phyloP scores from a whole-genome alignment of 2,888 invertebrate species.

The Ormyrus pomaceus region DNA sequence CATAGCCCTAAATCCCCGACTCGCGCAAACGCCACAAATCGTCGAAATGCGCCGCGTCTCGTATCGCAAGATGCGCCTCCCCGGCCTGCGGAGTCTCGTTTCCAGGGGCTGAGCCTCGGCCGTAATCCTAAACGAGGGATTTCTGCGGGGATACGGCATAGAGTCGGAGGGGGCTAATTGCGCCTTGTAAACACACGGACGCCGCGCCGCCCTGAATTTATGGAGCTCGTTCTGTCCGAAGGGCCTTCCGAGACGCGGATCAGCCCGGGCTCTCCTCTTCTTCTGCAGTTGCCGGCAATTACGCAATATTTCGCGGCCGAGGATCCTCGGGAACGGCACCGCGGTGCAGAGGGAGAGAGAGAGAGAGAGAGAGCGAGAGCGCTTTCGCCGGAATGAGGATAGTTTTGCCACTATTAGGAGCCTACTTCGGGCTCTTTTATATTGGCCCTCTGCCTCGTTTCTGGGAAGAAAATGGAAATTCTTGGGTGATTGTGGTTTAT shows the following conservation, averaged over 20 bases:
- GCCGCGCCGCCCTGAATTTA: slow-evolving; percentile 63
- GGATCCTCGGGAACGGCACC: not conserved
- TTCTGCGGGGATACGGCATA: slow-evolving; percentile 62
- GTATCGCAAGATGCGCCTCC: slow-evolving; percentile 29
- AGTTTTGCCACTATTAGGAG: slow-evolving; percentile 22
- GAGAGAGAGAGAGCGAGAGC: not conserved
- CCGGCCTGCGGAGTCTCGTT: not conserved
- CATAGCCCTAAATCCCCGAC: too few relatives aligned
- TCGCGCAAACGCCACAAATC: not conserved
- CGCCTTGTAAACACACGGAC: slow-evolving; percentile 62
- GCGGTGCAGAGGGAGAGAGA: not conserved
- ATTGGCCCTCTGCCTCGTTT: too few relatives aligned
- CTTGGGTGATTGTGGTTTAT: not conserved
- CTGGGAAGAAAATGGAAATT: not conserved
- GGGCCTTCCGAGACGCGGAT: slow-evolving; percentile 40
- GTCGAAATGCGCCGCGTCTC: slow-evolving; percentile 29
- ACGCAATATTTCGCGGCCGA: slow-evolving; percentile 28
- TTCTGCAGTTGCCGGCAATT: slow-evolving; percentile 17
- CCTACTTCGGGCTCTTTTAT: not conserved
- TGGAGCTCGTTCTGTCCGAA: slow-evolving; percentile 61
- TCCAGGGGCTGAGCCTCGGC: slow-evolving; percentile 12
- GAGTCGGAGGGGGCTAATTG: slow-evolving; percentile 64
- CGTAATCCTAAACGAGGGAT: slow-evolving; percentile 58
- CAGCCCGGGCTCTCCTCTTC: not conserved
- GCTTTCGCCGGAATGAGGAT: slow-evolving; percentile 14